These are phyloP conservation scores for Gopherus evgoodei DNA, from an alignment of 2,113 vertebrate species.

Conservation along the genomic window DNA sequence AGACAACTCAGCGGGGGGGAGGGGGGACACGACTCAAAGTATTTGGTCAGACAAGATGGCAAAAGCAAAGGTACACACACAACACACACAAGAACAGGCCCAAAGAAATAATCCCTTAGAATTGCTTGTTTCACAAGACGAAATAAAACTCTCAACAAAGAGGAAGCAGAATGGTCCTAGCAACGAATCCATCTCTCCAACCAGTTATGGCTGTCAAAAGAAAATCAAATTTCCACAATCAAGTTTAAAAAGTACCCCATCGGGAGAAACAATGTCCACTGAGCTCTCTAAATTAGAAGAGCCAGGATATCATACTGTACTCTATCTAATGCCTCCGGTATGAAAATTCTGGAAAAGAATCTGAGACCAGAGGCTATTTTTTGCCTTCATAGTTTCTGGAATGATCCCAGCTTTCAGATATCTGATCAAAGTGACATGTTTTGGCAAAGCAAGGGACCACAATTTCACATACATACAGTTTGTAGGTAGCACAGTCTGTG, in stretches of 20 bases:
- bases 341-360: not conserved
- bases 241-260: not conserved
- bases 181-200: not conserved
- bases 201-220: not conserved
- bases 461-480: rapidly evolving
- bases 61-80: not conserved
- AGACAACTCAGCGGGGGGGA: rapidly evolving
- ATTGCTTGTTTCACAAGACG: not conserved
- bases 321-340: not conserved
- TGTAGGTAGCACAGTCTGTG: rapidly evolving
- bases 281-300: not conserved
- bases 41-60: not conserved
- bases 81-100: rapidly evolving
- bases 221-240: not conserved
- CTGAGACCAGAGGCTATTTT: not conserved
- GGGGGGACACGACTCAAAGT: rapidly evolving
- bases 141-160: not conserved
- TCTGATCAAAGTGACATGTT: rapidly evolving
- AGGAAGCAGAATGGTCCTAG: not conserved
- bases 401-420: rapidly evolving
- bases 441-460: not conserved
- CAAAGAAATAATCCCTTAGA: not conserved
- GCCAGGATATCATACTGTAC: not conserved
- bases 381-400: not conserved
- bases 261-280: not conserved